Evolutionary conservation across 2,797 vertebrate genomes (phyloP).

Genomic region (Micropoecilia bifurca): DNA sequence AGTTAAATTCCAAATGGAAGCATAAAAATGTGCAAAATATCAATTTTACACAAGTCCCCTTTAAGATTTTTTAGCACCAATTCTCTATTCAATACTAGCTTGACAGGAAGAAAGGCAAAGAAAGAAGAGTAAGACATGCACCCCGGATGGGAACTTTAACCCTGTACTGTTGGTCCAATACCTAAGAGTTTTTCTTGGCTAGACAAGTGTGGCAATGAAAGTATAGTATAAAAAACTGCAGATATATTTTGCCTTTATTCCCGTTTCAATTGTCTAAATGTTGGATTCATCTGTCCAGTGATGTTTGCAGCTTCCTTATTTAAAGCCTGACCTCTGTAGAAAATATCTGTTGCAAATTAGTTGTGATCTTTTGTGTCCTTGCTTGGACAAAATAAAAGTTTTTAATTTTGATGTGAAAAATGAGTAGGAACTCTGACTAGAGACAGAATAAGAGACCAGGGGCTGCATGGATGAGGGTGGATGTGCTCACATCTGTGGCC

Average conservation of each 20-base stretch:
- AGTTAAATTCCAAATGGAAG: too few species aligned
- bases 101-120: background rate
- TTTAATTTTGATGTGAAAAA: background rate
- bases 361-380: background rate
- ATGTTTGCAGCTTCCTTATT: background rate
- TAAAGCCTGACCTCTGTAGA: background rate
- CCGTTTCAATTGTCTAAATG: background rate
- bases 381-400: background rate
- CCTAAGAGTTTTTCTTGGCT: background rate
- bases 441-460: background rate
- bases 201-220: background rate
- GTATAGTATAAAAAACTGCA: background rate
- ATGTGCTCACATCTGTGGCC: constrained; percentile 15
- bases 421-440: background rate
- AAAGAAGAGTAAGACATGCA: background rate
- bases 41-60: too few species aligned
- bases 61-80: background rate
- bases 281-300: background rate
- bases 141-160: background rate
- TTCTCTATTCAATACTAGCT: background rate
- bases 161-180: background rate
- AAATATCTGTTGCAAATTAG: background rate
- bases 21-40: too few species aligned
- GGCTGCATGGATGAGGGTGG: background rate
- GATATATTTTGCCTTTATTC: background rate